Base-by-base conservation (phyloP, 2,113 vertebrate genomes). In the Willisornis vidua region DNA sequence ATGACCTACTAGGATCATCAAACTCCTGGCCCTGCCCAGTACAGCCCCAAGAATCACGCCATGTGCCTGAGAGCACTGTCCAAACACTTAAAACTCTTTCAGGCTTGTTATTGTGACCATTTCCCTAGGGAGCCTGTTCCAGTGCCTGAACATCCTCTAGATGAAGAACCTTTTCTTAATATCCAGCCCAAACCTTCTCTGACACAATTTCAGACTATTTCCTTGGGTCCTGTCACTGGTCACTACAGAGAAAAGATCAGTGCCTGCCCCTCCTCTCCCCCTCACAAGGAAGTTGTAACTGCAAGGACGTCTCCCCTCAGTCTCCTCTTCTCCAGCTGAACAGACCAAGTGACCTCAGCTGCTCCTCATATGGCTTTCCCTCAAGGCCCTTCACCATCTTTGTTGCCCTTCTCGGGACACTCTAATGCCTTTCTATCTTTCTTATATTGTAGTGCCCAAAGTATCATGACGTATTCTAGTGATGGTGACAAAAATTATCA, bases 311-410 rank as follows among this genome's bases (percentile, higher is more conserved):
- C 7, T 59, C 6, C 16, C 3, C 25, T 75, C 46, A 35, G 10
- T 39, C 28, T 59, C 14, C 12, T 52, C 33, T 20, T 31, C 67
- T 52, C 28, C 28, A 68, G 19, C 9, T 54, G 54, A n/a, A 46
- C 15, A 75, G 23, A n/a, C 12, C 33, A 54, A 54, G 10, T 14
- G 20, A 2, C 14, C 20, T 76, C 39, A 82, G n/a, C 39, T 4
- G 1, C 24, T 75, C 19, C 24, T 68, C 46, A 29, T 4, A 15
- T 0, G 1, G 4, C n/a, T 54, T n/a, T 3, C 0, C 18, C n/a
- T n/a, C 19, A 41, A 41, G 46, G 16, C 29, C 16, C 63, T 48
- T 48, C 17, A 62, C 5, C 41, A 55, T 55, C 11, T 35, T 48
- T 8, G 4, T 26, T 31, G 3, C 19, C 51, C 48, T 58, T 7